Evolutionary conservation across 2,888 invertebrate species (phyloP), one percentile per base, ranked within the genome.

Genomic region (Microctonus brassicae): DNA sequence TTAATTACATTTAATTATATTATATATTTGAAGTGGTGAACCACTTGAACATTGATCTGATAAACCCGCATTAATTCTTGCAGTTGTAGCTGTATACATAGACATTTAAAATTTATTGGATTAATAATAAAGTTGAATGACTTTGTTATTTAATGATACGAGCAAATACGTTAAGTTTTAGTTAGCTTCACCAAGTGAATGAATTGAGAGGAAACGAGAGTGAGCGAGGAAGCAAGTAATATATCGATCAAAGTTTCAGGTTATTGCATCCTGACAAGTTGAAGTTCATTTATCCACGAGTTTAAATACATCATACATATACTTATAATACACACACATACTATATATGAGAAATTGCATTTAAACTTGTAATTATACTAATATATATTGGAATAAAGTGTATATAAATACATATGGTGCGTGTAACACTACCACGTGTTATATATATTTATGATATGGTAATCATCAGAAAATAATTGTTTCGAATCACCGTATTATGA

Each of bases 201-300:
- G 39, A 20, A 72, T 68, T 36, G 20, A 39, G 13, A 33, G 2
- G 52, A n/a, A 10, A 24, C 20, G 60, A 61, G 24, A 33, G 29
- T 47, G 2, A 9, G 11, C 9, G 22, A 42, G 17, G 47, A 34
- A 33, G 26, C 34, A 47, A 58, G 17, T 29, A 53, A 57, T 63
- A 65, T 68, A 69, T 63, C 69, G 42, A 73, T 76, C 71, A 70
- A 72, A 70, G 65, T 63, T 69, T 72, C 7, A 6, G 39, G 42
- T 24, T 58, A 67, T 60, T 69, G 60, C 52, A 42, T 24, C 73
- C 47, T 47, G 68, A 73, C 72, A 52, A 68, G 64, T 36, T 33
- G 11, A 6, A 47, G 47, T 47, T 47, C 17, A 47, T 47, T 20
- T 20, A 47, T 47, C 17, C 47, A n/a, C 47, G 7, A 47, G 47